Evolutionary conservation across 2,113 vertebrate species (phyloP).

Genomic region (Camelus dromedarius): DNA sequence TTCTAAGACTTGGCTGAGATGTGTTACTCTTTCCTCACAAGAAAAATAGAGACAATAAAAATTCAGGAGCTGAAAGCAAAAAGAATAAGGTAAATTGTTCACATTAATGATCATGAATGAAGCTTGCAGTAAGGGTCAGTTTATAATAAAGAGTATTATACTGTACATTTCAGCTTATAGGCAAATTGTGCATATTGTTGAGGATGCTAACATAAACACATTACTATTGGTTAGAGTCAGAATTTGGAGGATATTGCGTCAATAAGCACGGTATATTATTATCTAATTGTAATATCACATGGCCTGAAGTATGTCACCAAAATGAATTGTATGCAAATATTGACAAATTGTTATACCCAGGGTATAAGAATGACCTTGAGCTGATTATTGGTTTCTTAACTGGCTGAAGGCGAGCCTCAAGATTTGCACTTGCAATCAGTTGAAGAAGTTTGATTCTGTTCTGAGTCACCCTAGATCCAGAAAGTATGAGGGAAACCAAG

Average conservation of each 20-base stretch:
- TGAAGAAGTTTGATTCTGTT: not conserved
- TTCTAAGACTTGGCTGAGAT: not conserved
- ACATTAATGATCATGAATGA: conserved; percentile 18
- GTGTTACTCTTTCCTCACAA: not conserved
- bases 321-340: conserved; percentile 5
- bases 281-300: not conserved
- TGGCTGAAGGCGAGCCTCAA: not conserved
- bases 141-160: not conserved
- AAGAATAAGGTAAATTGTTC: not conserved
- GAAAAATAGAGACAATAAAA: conserved; percentile 39
- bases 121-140: not conserved
- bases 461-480: not conserved
- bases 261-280: not conserved
- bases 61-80: not conserved
- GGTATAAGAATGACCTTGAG: not conserved
- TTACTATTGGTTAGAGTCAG: not conserved
- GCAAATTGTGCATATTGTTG: not conserved
- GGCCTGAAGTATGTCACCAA: not conserved
- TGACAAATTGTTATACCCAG: not conserved
- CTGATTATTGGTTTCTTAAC: not conserved
- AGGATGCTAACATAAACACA: conserved; percentile 1
- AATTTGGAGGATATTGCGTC: not conserved
- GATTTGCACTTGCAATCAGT: not conserved
- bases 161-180: not conserved
- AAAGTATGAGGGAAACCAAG: not conserved